Evolutionary conservation across 2,888 invertebrate genomes (phyloP).

Genomic region (Acholoe squamosa): DNA sequence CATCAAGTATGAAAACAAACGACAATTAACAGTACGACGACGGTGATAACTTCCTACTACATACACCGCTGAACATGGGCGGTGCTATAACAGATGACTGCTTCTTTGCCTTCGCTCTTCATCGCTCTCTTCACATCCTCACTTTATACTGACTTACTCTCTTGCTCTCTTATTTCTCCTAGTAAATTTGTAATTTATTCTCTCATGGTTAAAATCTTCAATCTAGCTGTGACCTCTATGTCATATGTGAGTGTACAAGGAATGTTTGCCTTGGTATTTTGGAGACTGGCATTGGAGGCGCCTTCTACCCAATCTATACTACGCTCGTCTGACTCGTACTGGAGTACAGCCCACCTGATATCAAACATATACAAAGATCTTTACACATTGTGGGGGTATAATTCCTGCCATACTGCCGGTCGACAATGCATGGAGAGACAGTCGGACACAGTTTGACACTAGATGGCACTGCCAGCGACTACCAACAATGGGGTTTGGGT

Average conservation of each 20-base stretch:
- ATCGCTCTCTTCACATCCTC: background rate
- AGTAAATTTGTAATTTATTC: background rate
- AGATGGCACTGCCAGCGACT: constrained; percentile 43
- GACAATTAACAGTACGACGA: constrained; percentile 61
- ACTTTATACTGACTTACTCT: background rate
- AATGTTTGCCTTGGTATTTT: constrained; percentile 60
- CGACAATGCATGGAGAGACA: background rate
- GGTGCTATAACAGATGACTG: background rate
- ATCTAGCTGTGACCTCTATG: constrained; percentile 48
- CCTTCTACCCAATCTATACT: constrained; percentile 59
- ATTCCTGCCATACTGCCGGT: constrained; percentile 30
- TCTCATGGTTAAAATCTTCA: background rate
- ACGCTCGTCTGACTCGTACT: constrained; percentile 44
- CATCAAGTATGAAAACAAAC: constrained; percentile 52
- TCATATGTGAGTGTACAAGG: constrained; percentile 60
- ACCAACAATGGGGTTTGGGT: constrained; percentile 20
- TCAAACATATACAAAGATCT: constrained; percentile 66
- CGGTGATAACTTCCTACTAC: constrained; percentile 37
- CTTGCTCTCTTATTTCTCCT: background rate
- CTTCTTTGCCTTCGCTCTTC: background rate
- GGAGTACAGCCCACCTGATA: constrained; percentile 58
- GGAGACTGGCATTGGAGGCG: constrained; percentile 57
- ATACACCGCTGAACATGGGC: constrained; percentile 38
- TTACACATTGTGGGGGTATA: constrained; percentile 45
- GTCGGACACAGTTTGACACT: constrained; percentile 32